Evolutionary conservation across 2,113 vertebrate species (phyloP), one percentile per base, ranked within the genome.

Genomic region (Agapornis roseicollis): DNA sequence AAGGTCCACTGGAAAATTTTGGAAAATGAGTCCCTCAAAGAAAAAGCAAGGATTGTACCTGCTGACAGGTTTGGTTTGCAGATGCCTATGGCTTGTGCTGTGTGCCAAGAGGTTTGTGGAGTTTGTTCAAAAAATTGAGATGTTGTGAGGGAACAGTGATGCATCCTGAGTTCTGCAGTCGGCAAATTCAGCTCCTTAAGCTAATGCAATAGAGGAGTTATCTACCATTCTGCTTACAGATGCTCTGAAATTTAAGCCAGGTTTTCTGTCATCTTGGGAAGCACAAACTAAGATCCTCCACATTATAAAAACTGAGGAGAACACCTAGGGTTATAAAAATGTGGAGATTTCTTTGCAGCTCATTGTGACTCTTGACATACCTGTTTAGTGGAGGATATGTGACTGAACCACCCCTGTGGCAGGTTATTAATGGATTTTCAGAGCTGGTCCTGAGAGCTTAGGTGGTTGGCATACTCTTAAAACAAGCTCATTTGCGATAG

Each of bases 231-330:
- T 49, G 27, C 27, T 42, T 42, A 47, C 41, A 72, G 29, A 33
- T 55, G 31, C 2, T 68, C 53, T 80, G 71, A 79, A 88, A 82
- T 35, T 28, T 17, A 35, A 44, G 15, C n/a, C 41, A 63, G 7
- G 14, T 58, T 91, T 85, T 76, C 33, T 55, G 14, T 65, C 27
- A 7, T 14, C 42, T 73, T 17, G 20, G 35, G 39, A 55, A 81
- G 15, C 22, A 39, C 14, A 5, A 33, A 11, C 6, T 84, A 10
- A 64, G 17, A 42, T 81, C n/a, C 19, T 71, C 10, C 16, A 27
- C 16, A 19, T 33, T 0, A 0, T 35, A 29, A 77, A 74, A 68
- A 39, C 18, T 0, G 0, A 80, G 55, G 24, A 71, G 69, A 79
- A 63, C 17, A 19, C 0, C 0, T 41, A 4, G 68, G 61, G 4